A percentile compares a stretch with the other conserved stretches of the same genome.
Evolutionary conservation across 1,140 invertebrate species (phyloP).

Genomic region (Aphis craccivora): DNA sequence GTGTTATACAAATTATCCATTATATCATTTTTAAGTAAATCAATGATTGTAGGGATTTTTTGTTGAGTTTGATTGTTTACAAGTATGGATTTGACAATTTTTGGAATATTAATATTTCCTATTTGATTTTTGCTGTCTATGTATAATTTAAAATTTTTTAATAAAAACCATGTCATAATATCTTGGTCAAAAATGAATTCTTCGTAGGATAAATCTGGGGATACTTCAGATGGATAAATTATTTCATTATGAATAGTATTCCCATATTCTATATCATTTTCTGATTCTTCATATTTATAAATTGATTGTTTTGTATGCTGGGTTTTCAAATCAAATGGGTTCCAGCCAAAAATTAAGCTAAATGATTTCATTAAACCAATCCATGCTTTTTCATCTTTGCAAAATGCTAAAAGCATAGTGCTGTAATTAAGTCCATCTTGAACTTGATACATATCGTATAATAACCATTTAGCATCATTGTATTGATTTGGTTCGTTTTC

Average conservation of each 20-base stretch:
- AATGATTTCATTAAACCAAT: constrained; percentile 37
- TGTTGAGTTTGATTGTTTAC: background rate
- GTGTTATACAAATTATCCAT: constrained; percentile 15
- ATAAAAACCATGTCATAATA: constrained; percentile 39
- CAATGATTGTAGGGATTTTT: background rate
- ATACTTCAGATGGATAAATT: background rate
- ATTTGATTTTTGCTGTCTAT: background rate
- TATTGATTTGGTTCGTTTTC: constrained; percentile 15
- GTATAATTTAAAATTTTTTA: constrained; percentile 37
- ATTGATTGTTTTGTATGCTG: background rate
- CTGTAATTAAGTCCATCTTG: constrained; percentile 30
- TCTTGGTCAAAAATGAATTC: constrained; percentile 34
- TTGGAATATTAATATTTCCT: background rate
- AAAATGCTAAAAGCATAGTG: constrained; percentile 48
- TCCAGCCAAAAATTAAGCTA: constrained; percentile 28
- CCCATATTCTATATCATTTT: background rate
- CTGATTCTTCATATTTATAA: background rate
- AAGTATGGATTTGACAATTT: constrained; percentile 28
- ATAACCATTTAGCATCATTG: constrained; percentile 25
- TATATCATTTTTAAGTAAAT: constrained; percentile 12
- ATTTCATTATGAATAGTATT: background rate
- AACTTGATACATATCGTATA: constrained; percentile 41
- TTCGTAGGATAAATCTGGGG: background rate
- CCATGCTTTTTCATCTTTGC: constrained; percentile 10
- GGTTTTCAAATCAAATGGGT: background rate